These are phyloP conservation scores for Threskiornis aethiopicus DNA, from an alignment of 2,797 vertebrate genomes.

Conservation along the genomic window DNA sequence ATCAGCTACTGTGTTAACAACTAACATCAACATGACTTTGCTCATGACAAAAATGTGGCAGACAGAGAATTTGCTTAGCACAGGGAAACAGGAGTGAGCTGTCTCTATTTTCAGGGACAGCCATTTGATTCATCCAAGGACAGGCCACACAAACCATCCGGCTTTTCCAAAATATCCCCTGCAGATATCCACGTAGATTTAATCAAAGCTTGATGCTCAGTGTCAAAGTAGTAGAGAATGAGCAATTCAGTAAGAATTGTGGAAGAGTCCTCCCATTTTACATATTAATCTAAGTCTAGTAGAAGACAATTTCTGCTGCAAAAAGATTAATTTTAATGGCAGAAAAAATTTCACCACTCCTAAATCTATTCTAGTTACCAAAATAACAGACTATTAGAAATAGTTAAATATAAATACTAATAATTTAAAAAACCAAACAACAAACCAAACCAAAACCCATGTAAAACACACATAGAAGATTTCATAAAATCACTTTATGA, in stretches of 20 bases:
- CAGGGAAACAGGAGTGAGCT: not conserved
- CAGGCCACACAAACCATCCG: not conserved
- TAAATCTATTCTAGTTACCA: not conserved
- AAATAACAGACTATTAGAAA: not conserved
- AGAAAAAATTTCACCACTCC: not conserved
- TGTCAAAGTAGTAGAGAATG: not conserved
- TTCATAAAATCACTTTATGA: not conserved
- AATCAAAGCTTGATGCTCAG: not conserved
- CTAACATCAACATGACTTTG: constrained; percentile 11
- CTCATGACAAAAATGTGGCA: constrained; percentile 14
- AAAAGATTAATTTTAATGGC: not conserved
- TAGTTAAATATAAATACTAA: not conserved
- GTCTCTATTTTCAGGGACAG: not conserved
- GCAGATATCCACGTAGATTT: not conserved
- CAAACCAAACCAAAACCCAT: not conserved
- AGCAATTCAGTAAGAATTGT: not conserved
- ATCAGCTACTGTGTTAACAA: constrained; percentile 13
- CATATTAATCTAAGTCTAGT: not conserved
- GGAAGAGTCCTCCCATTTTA: not conserved
- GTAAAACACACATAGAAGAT: not conserved
- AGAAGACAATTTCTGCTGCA: not conserved
- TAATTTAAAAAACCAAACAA: not conserved
- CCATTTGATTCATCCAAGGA: constrained; percentile 5
- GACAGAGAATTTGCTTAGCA: constrained; percentile 16
- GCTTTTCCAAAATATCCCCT: not conserved